These are phyloP conservation scores for Gyps fulvus DNA, from an alignment of 2,113 vertebrate genomes.

Conservation along the genomic window DNA sequence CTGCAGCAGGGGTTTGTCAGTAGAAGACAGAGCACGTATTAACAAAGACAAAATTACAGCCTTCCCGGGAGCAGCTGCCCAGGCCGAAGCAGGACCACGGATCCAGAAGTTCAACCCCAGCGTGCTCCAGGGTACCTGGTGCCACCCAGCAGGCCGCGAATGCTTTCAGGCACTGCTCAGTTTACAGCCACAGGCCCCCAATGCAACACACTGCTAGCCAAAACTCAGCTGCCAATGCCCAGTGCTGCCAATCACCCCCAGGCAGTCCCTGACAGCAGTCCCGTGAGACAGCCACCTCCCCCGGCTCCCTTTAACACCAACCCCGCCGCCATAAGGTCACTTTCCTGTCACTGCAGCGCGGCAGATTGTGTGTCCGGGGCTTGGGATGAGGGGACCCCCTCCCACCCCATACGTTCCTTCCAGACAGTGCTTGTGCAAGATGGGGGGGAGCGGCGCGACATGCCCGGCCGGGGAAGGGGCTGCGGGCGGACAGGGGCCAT, in stretches of 20 bases:
- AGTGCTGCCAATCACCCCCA: no score
- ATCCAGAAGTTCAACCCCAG: accelerated
- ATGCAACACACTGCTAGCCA: not conserved
- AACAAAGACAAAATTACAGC: accelerated
- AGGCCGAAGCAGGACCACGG: accelerated
- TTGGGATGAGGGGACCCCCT: no score
- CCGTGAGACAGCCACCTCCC: no score
- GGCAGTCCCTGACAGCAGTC: not conserved
- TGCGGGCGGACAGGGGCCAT: no score
- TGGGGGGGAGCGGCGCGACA: accelerated
- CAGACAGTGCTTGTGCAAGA: not conserved
- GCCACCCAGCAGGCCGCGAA: not conserved
- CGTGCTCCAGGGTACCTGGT: not conserved
- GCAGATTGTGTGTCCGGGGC: accelerated
- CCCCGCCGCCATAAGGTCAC: accelerated
- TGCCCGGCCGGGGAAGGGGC: not conserved
- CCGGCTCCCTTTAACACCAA: not conserved
- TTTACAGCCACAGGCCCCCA: not conserved
- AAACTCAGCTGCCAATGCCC: not conserved
- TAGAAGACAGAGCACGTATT: accelerated
- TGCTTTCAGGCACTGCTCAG: accelerated
- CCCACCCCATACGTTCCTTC: not conserved
- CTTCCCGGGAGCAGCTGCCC: not conserved
- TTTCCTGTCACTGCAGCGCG: not conserved
- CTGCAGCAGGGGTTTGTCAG: accelerated